Conservation (phyloP, 2,113 vertebrate species). For the Sorex araneus region DNA sequence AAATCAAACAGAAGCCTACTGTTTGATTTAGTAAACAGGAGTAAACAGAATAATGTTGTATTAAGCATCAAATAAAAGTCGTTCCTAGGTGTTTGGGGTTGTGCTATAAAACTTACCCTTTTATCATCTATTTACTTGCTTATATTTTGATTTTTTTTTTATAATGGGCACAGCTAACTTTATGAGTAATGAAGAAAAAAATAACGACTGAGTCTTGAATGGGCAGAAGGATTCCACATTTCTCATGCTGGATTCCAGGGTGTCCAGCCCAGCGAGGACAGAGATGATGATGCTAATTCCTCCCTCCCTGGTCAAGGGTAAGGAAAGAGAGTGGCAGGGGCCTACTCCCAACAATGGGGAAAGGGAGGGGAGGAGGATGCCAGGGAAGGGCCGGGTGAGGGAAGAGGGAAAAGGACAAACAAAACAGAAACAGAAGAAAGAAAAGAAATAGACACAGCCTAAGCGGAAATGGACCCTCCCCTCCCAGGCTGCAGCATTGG, state of each 20-base stretch:
- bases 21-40: no score
- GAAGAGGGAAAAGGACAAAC: not conserved
- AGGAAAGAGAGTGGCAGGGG: not conserved
- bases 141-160: conserved; percentile 33
- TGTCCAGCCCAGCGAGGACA: not conserved
- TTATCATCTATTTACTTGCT: not conserved
- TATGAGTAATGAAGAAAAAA: conserved; percentile 64
- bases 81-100: not conserved
- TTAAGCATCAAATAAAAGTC: not conserved
- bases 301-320: not conserved
- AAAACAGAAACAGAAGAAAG: not conserved
- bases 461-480: not conserved
- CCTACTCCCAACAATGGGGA: not conserved
- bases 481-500: not conserved
- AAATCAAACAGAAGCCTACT: not conserved
- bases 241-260: not conserved
- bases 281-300: not conserved
- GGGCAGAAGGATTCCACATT: not conserved
- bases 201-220: not conserved
- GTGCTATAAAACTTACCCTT: not conserved
- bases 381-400: not conserved
- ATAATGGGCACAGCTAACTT: not conserved
- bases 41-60: conserved; percentile 10
- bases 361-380: not conserved
- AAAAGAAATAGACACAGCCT: not conserved